Evolutionary conservation across 2,888 invertebrate species (phyloP), one percentile per base, ranked within the genome.

Genomic region (Pristionchus japonicus): DNA sequence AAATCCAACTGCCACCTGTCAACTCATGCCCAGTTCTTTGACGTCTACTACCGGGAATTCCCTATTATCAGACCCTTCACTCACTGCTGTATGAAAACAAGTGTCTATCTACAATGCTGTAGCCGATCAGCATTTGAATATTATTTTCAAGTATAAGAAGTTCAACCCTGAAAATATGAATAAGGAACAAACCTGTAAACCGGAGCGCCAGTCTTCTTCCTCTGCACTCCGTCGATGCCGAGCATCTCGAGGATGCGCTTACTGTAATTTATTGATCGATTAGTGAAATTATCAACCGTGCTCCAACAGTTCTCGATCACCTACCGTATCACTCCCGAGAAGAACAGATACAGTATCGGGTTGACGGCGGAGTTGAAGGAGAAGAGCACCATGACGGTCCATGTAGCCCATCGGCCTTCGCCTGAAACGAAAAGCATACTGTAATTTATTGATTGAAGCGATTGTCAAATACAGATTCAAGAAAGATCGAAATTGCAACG

Each of bases 381-480:
- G 87, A 93, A 93, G 1, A 93, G 89, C 7, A 93, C 87, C 90
- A 93, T 87, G 17, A 91, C 91, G 15, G 90, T 91, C 89, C 92
- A 93, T 17, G 93, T 93, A n/a, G 93, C 93, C 93, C 93, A 93
- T 89, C 92, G 93, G 52, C 93, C 93, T 87, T 93, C 93, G 27
- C 93, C 89, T 87, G 47, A 4, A 87, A 67, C 17, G 43, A 49
- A 84, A 9, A 15, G 34, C 70, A 0, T 70, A n/a, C n/a, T n/a
- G n/a, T n/a, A n/a, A n/a, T n/a, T n/a, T n/a, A n/a, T n/a, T n/a
- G n/a, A n/a, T n/a, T n/a, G n/a, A n/a, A n/a, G n/a, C n/a, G n/a
- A n/a, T n/a, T n/a, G 49, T 80, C 31, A 34, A 34, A 23, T n/a
- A n/a, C 20, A 17, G 31, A 23, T 20, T 40, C 27, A 13, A 43